These are phyloP conservation scores for Norana najaformis DNA, from an alignment of 2,888 invertebrate genomes.

Conservation along the genomic window DNA sequence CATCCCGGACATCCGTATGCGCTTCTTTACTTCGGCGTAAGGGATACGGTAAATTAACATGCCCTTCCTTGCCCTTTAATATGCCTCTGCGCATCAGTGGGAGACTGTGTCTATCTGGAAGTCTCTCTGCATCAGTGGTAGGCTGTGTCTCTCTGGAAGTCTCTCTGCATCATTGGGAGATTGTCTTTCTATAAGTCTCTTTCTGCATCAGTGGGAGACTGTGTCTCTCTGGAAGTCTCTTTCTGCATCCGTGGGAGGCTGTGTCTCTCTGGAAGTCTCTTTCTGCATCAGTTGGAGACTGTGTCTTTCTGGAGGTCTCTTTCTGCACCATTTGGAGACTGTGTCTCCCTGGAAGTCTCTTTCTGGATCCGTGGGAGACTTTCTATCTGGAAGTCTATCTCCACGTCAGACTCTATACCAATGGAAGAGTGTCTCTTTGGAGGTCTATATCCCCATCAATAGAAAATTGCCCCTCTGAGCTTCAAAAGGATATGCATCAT, in stretches of 20 bases:
- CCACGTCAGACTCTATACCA: no score
- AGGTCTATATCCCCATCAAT: no score
- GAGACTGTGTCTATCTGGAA: not conserved
- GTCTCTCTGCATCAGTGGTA: not conserved
- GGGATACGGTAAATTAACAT: not conserved
- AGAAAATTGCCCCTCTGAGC: no score
- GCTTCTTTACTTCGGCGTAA: not conserved
- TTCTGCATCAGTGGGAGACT: not conserved
- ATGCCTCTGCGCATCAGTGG: not conserved
- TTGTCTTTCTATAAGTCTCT: not conserved
- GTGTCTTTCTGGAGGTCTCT: not conserved
- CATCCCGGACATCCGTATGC: not conserved
- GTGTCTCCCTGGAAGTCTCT: not conserved
- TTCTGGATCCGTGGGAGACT: not conserved
- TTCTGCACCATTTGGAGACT: not conserved
- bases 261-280: not conserved
- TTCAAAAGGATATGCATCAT: not conserved
- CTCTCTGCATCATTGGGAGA: not conserved
- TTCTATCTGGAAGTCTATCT: no score
- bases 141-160: not conserved
- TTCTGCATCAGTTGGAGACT: not conserved
- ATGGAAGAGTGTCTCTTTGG: no score
- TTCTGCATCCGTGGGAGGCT: no score
- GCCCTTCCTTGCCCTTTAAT: not conserved
- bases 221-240: not conserved